Evolutionary conservation across 2,888 invertebrate genomes (phyloP), one percentile per base, ranked within the genome.

Genomic region (Tenthredo distinguenda): DNA sequence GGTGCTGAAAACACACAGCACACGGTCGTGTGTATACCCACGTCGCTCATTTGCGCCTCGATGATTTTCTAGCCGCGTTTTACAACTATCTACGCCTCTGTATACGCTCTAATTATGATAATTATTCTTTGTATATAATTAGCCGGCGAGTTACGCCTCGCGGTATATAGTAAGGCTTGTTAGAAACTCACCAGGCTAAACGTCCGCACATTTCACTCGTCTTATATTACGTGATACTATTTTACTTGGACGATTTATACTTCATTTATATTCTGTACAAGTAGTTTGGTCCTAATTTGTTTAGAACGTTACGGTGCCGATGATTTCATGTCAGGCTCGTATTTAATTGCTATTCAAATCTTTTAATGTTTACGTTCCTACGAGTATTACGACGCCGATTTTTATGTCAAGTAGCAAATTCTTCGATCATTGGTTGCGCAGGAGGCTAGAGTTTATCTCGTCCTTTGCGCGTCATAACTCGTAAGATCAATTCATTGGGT

Each of bases 151-250:
- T 47, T 47, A 31, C 21, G 68, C n/a, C 37, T 43, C 15, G 21
- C 10, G 26, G 55, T 55, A 55, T 26, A 26, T 31, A 50, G 10
- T 21, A 43, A 31, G 37, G 10, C 81, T 81, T 26, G 15, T 77
- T 68, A 79, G 34, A 34, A 83, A 85, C 85, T 89, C 77, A 92
- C 92, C 92, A 92, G 86, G 89, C 89, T 82, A 86, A 82, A 47
- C 92, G 90, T 43, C 92, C 92, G 82, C 92, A 92, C 92, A 92
- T 92, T 84, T 87, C 85, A 58, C 58, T 37, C 18, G 65, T 18
- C n/a, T 15, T 26, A 47, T 47, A 47, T 71, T 62, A 31, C 62
- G 62, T 40, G 37, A 81, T 15, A 12, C 34, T 31, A 55, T 50
- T 43, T 50, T 34, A 26, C 50, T 2, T 31, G n/a, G 12, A 34